These are phyloP conservation scores for Chiroxiphia lanceolata DNA, from an alignment of 2,797 vertebrate species.

Conservation along the genomic window DNA sequence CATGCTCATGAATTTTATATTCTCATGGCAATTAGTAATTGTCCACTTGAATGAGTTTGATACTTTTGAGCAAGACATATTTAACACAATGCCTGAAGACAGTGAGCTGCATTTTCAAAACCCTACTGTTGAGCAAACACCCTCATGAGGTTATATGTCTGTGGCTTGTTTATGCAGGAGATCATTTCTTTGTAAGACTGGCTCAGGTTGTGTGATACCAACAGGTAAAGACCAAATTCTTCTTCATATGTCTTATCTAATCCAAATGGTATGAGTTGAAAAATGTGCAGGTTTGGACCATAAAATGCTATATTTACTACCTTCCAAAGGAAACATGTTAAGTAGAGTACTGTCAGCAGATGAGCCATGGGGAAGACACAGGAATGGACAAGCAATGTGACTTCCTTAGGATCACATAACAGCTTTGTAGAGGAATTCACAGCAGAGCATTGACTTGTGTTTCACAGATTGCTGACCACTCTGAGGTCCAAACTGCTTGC, in stretches of 20 bases:
- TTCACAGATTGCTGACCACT: slow-evolving; percentile 22
- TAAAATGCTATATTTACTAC: background rate
- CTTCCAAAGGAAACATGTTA: slow-evolving; percentile 17
- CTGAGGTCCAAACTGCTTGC: background rate
- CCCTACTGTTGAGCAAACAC: background rate
- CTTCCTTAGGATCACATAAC: slow-evolving; percentile 64
- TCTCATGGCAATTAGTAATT: background rate
- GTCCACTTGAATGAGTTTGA: background rate
- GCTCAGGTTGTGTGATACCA: background rate
- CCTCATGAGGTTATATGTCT: background rate
- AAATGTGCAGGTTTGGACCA: background rate
- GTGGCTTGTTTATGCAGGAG: background rate
- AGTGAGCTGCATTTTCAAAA: background rate
- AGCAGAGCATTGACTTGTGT: slow-evolving; percentile 45
- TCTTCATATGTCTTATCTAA: background rate
- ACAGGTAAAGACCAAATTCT: background rate
- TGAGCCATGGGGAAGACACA: background rate
- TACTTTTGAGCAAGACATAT: background rate
- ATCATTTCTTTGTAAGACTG: background rate
- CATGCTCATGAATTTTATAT: background rate
- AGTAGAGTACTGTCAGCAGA: slow-evolving; percentile 38
- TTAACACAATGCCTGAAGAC: background rate
- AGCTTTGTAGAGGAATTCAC: slow-evolving; percentile 49
- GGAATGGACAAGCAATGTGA: background rate
- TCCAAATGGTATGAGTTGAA: background rate